Conservation (phyloP, 2,797 vertebrate species). For the Liparis tanakae region DNA sequence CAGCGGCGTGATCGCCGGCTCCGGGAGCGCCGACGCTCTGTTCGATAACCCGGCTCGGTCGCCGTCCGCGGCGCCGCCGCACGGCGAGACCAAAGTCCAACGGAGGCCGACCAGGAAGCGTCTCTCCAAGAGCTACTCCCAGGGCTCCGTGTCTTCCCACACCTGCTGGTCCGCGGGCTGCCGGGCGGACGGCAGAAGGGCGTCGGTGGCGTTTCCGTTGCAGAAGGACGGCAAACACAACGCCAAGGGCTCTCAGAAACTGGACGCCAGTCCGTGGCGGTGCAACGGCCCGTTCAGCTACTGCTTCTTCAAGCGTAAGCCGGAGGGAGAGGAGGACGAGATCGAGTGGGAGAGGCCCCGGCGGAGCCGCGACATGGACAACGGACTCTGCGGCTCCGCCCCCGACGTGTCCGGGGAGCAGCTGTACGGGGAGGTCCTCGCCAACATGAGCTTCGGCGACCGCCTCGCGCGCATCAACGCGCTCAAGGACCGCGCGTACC, state of each 20-base stretch:
- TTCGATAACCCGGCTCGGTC: slow-evolving; percentile 85
- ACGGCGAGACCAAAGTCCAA: slow-evolving; percentile 82
- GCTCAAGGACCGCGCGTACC: slow-evolving; percentile 91
- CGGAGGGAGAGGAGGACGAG: slow-evolving; percentile 86
- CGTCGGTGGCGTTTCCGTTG: slow-evolving; percentile 77
- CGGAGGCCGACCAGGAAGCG: slow-evolving; percentile 88
- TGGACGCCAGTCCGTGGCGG: slow-evolving; percentile 90
- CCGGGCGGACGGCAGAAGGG: slow-evolving; percentile 81
- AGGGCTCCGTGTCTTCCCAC: slow-evolving; percentile 88
- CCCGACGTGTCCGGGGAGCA: slow-evolving; percentile 80
- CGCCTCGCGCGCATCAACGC: slow-evolving; percentile 86
- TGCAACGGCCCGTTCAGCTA: slow-evolving; percentile 95
- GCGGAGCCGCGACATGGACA: slow-evolving; percentile 49
- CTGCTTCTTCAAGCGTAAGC: slow-evolving; percentile 91
- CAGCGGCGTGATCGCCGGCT: slow-evolving; percentile 83
- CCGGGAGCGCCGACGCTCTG: slow-evolving; percentile 84
- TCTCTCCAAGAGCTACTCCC: slow-evolving; percentile 93
- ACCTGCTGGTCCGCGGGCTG: slow-evolving; percentile 82
- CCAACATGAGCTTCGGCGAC: slow-evolving; percentile 90
- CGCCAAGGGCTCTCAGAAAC: slow-evolving; percentile 86
- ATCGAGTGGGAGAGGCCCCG: slow-evolving; percentile 86
- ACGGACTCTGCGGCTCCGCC: slow-evolving; percentile 52
- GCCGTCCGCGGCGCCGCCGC: slow-evolving; percentile 68
- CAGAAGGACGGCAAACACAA: slow-evolving; percentile 90
- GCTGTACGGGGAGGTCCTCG: slow-evolving; percentile 84